Evolutionary conservation across 2,888 invertebrate genomes (phyloP).

Genomic region (Tachina fera): DNA sequence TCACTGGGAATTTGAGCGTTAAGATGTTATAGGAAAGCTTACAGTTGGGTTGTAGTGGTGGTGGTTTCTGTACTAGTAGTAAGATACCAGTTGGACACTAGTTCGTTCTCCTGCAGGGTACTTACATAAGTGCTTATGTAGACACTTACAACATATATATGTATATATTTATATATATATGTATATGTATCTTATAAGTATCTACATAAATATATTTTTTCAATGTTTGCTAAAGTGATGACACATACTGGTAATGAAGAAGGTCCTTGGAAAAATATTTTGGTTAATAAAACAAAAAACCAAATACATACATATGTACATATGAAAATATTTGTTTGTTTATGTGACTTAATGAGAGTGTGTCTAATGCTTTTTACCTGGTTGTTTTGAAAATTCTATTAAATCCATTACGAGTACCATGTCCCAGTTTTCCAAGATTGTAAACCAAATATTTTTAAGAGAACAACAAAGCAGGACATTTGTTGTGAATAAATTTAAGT

Average conservation of each 20-base stretch:
- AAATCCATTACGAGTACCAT: background rate
- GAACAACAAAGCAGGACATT: slow-evolving; percentile 23
- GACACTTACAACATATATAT: no score
- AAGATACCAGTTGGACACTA: no score
- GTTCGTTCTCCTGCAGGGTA: no score
- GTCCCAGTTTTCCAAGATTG: slow-evolving; percentile 14
- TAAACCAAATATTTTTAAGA: slow-evolving; percentile 10
- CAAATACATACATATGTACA: no score
- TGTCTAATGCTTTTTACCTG: slow-evolving; percentile 27
- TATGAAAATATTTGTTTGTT: slow-evolving; percentile 20
- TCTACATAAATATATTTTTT: background rate
- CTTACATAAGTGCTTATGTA: no score
- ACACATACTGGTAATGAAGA: slow-evolving; percentile 15
- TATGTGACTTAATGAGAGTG: background rate
- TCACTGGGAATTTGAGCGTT: no score
- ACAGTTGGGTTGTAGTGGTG: no score
- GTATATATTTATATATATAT: no score
- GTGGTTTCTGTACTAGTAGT: no score
- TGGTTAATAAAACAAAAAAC: slow-evolving; percentile 17
- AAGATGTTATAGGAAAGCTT: no score
- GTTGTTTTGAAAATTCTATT: background rate
- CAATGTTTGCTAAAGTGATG: slow-evolving; percentile 45
- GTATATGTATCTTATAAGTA: no score
- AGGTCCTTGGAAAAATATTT: slow-evolving; percentile 16
- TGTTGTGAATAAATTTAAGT: background rate